Base-by-base conservation (phyloP, 2,888 invertebrate species). In the Marasmarcha lunaedactyla region DNA sequence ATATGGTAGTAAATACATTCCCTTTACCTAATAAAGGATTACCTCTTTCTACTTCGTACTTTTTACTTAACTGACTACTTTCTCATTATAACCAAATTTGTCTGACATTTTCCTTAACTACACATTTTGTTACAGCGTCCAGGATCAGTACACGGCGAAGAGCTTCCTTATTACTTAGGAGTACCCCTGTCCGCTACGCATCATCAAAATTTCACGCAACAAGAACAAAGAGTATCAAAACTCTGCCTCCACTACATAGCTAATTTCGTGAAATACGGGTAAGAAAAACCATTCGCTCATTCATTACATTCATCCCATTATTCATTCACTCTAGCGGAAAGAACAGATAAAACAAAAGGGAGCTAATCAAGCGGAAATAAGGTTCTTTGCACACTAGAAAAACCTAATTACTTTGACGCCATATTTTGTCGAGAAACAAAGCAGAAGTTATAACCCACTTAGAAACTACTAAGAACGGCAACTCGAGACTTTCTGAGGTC, bases 241-340 rank as follows among this genome's bases (percentile, higher is more conserved):
- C 86, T 91, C 30, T 89, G 94, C 65, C 89, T 95, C 54, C 91
- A 91, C 60, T 94, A 93, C 74, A 87, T 95, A 60, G 88, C 94
- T 47, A 95, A 95, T 83, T 96, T 95, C 60, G 92, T 91, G 46
- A 89, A 89, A 71, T 89, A 90, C 46, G 95, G 95, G 95, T 95
- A 85, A 89, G 88, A 20, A 20, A 20, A 20, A 5, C 20, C 20
- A 20, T 20, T 20, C 20, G 7, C 7, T 20, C 20, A 20, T 20
- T 20, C 20, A 20, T 20, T 20, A 20, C 20, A 20, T 20, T 20
- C 20, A 20, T 20, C 20, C 7, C 20, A 20, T 20, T 20, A 20
- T 7, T 20, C 20, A 20, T 20, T 20, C 3, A 20, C 7, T 20
- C 20, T 20, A 5, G 3, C 20, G 3, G 20, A 20, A 20, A 20